Evolutionary conservation across 2,797 vertebrate genomes (phyloP), one percentile per base, ranked within the genome.

Genomic region (Eulemur coronatus): DNA sequence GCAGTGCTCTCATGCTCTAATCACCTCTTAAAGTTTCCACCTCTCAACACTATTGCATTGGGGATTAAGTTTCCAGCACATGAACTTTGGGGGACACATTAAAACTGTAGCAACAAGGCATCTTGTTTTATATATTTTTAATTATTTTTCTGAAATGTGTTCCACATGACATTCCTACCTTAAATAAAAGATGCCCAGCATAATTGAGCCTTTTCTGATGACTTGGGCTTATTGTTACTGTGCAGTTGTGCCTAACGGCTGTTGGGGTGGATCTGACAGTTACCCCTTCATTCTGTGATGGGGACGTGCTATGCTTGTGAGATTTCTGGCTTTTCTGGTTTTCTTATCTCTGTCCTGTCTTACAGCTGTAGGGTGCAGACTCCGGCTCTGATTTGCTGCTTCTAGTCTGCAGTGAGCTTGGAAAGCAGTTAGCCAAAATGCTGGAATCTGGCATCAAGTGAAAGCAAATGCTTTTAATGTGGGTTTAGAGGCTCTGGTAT

Each of bases 381-480:
- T 50, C 35, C 2, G 43, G 90, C 50, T 88, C 20, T 1, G 46
- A 35, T 76, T 87, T 90, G 50, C 61, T 82, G 46, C 81, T 63
- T 82, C 55, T 84, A 18, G 84, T 72, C 30, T 76, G 22, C 75
- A 72, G 85, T n/a, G 67, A 95, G 63, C 57, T 8, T 89, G 88
- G 89, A 67, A 69, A 94, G 20, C 85, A 86, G 61, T 94, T 86
- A 67, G 84, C 87, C 84, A 65, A 43, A 33, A 92, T 80, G 55
- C 69, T 57, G 41, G 91, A 87, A 59, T 84, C 85, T 94, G 95
- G 89, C 93, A 50, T 59, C 55, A 30, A 84, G 76, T 91, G 96
- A 96, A 96, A 96, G 76, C 50, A 70, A 89, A 87, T 5, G 57
- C 65, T 80, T 93, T 78, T 86, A 17, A 20, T 81, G 94, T 78